Percentiles rank a stretch among this genome's conserved stretches.
phyloP scores from a whole-genome alignment of 2,888 invertebrate species.

The Onchidella celtica region DNA sequence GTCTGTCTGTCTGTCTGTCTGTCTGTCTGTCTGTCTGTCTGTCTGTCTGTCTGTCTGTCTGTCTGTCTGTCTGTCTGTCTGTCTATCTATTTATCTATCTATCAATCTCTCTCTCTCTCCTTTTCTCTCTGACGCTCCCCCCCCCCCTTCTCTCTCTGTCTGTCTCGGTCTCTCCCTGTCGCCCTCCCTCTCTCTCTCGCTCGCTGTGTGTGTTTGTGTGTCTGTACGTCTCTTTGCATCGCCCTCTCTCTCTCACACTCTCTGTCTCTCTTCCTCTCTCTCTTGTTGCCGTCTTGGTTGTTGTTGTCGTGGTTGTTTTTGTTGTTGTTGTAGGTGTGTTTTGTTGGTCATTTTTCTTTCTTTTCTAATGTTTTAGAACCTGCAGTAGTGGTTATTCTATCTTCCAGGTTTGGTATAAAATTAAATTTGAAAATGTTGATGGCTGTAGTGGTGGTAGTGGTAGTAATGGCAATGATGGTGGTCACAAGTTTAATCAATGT shows the following conservation, averaged over 20 bases:
- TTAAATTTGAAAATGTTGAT: no score
- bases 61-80: conserved; percentile 23
- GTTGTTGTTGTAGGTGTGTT: no score
- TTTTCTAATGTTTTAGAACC: no score
- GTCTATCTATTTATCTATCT: background rate
- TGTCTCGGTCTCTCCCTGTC: conserved; percentile 16
- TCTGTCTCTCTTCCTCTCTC: conserved; percentile 21
- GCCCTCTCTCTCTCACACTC: background rate
- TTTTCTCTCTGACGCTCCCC: background rate
- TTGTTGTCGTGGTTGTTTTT: no score
- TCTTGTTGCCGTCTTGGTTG: background rate
- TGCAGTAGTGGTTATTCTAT: no score
- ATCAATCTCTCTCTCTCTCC: background rate
- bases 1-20: conserved; percentile 35
- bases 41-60: conserved; percentile 28
- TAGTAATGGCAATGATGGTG: no score
- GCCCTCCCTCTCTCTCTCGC: conserved; percentile 40
- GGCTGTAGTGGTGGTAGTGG: no score
- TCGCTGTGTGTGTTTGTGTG: conserved; percentile 6
- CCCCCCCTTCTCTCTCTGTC: background rate
- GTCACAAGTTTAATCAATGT: no score
- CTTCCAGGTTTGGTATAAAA: no score
- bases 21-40: conserved; percentile 28
- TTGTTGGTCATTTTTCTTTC: no score
- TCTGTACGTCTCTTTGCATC: background rate